These are phyloP conservation scores for Remorina albescens DNA, from an alignment of 2,797 vertebrate species.

Conservation along the genomic window DNA sequence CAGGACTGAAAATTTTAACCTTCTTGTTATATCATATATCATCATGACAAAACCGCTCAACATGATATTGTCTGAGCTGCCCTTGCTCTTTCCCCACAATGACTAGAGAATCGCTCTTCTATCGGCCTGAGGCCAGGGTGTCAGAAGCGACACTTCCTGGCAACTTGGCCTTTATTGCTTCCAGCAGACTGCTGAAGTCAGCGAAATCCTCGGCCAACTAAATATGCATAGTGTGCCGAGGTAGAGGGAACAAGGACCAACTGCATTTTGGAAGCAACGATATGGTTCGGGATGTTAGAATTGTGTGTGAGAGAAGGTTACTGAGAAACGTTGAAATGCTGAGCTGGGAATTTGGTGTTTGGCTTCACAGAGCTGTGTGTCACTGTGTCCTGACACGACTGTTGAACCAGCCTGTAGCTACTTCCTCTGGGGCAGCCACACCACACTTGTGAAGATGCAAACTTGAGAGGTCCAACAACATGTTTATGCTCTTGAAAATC, in stretches of 20 bases:
- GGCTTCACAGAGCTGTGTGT: conserved; percentile 23
- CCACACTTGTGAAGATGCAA: conserved; percentile 27
- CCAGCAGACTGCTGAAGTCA: conserved; percentile 70
- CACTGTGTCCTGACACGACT: conserved; percentile 25
- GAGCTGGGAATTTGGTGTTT: conserved; percentile 46
- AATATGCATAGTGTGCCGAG: conserved; percentile 57
- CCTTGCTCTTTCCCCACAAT: conserved; percentile 55
- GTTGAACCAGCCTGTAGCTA: conserved; percentile 19
- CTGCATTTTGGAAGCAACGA: conserved; percentile 41
- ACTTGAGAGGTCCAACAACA: conserved; percentile 32
- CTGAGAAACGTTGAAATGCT: conserved; percentile 58
- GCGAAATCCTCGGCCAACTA: conserved; percentile 53
- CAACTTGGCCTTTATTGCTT: conserved; percentile 64
- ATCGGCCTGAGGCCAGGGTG: conserved; percentile 67
- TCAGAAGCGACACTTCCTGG: conserved; percentile 61
- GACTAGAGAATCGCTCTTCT: conserved; percentile 51
- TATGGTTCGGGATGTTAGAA: conserved; percentile 43
- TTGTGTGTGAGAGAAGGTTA: conserved; percentile 41
- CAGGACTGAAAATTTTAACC: background rate
- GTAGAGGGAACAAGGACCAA: conserved; percentile 36
- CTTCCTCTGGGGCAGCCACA: conserved; percentile 14
- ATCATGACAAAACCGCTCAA: conserved; percentile 10
- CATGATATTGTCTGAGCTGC: conserved; percentile 27
- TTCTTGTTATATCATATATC: background rate
- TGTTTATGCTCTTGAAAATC: conserved; percentile 58